Base-by-base conservation (phyloP, 2,888 invertebrate species). In the Chrysina gloriosa region DNA sequence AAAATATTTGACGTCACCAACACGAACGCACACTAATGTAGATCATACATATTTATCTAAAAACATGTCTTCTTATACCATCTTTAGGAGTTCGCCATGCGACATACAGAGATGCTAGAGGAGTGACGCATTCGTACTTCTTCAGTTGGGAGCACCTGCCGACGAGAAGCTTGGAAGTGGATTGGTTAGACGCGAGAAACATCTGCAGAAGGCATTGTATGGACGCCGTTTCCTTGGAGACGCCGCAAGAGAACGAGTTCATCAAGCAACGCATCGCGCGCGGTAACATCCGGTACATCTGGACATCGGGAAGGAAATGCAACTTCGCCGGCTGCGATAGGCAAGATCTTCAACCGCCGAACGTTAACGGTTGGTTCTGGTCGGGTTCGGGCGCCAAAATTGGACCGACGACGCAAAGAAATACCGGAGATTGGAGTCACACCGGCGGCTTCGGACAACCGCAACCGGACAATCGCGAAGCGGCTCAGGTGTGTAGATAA, bases 341-440 rank as follows among this genome's bases (percentile, higher is more conserved):
- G 65, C 84, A 90, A 52, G 94, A 94, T 83, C 85, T 94, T 77
- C 92, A 93, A 84, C 94, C 94, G n/a, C 89, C 92, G 70, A 92
- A 92, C 80, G 88, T 92, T 74, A 92, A 93, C 83, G 94, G 94
- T 65, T 96, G 95, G 95, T 96, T 96, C 88, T 96, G 95, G 95
- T 94, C 94, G 3, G 95, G 95, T 72, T 95, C 95, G 5, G 95
- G 95, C 27, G 95, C 92, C 70, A 95, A 95, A 85, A 93, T 95
- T 80, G 95, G 95, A 48, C 90, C 95, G 69, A 95, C 95, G 64
- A 91, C 91, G 29, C 93, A 94, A 82, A 89, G 95, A 71, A 95
- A 94, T 84, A 91, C 94, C 69, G 95, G 95, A 36, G 95, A 95
- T 82, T 95, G 95, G 95, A 94, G 94, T 75, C 86, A 86, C 79